These are phyloP conservation scores for Eremophila alpestris DNA, from an alignment of 2,797 vertebrate species.

Conservation along the genomic window DNA sequence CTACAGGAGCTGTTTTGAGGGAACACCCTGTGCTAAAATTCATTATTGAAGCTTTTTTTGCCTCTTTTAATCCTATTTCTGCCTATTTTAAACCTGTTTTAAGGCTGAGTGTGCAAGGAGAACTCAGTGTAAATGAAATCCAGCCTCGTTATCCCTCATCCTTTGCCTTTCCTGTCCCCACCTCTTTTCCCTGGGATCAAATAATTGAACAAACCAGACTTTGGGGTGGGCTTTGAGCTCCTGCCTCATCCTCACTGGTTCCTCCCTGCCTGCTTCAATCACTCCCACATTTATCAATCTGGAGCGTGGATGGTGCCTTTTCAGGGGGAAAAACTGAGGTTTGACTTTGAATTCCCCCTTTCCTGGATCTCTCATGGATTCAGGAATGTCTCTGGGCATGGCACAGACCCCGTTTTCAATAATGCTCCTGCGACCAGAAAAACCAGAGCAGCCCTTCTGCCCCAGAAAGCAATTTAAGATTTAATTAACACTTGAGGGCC, in stretches of 20 bases:
- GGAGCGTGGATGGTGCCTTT: not conserved
- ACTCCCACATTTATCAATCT: not conserved
- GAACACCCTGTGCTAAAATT: not conserved
- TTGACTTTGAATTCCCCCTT: not conserved
- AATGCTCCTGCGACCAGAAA: not conserved
- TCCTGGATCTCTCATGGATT: not conserved
- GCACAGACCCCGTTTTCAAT: not conserved
- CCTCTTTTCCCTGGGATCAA: not conserved
- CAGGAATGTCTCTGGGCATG: not conserved
- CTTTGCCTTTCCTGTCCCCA: not conserved
- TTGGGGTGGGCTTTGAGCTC: not conserved
- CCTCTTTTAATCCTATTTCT: not conserved
- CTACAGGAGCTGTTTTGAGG: not conserved
- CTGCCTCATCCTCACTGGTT: not conserved
- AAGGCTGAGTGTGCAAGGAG: not conserved
- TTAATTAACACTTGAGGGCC: slow-evolving; percentile 44
- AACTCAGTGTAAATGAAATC: not conserved
- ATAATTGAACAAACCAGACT: not conserved
- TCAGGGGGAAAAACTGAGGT: not conserved
- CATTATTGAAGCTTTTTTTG: not conserved
- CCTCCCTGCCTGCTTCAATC: not conserved
- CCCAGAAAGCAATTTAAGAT: slow-evolving; percentile 25
- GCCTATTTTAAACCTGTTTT: not conserved
- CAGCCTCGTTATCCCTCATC: not conserved
- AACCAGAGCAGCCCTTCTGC: not conserved